A percentile compares a stretch with the other conserved stretches of the same genome.
Conservation (phyloP, 2,113 vertebrate species). For the Eira barbara region DNA sequence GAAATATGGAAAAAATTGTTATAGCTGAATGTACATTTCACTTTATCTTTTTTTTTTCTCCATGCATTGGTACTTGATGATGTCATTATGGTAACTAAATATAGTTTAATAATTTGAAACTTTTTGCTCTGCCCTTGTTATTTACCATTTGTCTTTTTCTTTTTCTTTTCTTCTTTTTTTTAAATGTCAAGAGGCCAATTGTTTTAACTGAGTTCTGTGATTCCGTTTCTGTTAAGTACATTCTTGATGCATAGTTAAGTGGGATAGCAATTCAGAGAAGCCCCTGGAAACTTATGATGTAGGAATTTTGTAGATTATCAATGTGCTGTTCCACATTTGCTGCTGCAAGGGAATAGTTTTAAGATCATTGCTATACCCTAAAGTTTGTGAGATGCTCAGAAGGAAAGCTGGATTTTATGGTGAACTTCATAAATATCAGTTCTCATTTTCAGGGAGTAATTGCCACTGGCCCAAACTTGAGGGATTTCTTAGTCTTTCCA, state of each 20-base stretch:
- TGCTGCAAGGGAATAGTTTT: background rate
- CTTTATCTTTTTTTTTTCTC: background rate
- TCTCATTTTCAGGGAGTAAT: background rate
- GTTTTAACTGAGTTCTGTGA: background rate
- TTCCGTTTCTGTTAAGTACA: background rate
- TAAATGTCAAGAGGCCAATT: background rate
- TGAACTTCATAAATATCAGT: background rate
- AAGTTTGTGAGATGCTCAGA: background rate
- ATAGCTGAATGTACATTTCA: background rate
- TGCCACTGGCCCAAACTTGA: background rate
- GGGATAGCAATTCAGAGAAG: background rate
- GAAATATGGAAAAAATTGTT: background rate
- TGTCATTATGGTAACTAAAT: background rate
- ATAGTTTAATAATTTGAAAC: background rate
- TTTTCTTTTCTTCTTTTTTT: background rate
- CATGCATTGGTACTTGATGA: background rate
- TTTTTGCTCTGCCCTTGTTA: background rate
- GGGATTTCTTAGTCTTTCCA: background rate
- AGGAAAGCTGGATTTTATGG: background rate
- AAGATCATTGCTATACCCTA: background rate
- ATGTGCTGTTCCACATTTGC: background rate
- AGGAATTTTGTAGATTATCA: background rate
- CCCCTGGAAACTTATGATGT: background rate
- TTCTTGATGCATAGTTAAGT: background rate
- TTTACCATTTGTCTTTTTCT: background rate